These are phyloP conservation scores for Danio albolineatus DNA, from an alignment of 2,797 vertebrate genomes.

Conservation along the genomic window DNA sequence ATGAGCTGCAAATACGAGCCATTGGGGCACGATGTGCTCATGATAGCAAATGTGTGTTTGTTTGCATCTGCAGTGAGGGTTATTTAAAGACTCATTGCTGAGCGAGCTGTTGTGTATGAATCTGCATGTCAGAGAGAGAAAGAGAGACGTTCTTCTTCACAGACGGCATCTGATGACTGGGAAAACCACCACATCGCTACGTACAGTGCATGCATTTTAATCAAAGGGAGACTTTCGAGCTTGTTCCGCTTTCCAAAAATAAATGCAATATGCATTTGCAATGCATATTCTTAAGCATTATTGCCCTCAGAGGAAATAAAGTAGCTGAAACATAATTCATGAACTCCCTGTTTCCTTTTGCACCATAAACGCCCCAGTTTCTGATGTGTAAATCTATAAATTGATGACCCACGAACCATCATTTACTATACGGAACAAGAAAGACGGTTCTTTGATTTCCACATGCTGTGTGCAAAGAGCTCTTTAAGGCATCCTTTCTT, in stretches of 20 bases:
- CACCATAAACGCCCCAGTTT: constrained; percentile 33
- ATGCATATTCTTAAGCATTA: constrained; percentile 4
- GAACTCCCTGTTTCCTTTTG: constrained; percentile 3
- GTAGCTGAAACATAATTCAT: constrained; percentile 35
- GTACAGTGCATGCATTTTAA: background rate
- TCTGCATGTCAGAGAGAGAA: background rate
- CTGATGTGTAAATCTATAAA: constrained; percentile 24
- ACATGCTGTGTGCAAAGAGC: background rate
- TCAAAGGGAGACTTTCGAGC: background rate
- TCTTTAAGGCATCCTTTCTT: background rate
- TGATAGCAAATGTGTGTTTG: constrained; percentile 25
- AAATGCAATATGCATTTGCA: constrained; percentile 12
- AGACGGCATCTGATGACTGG: background rate
- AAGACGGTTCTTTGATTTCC: constrained; percentile 23
- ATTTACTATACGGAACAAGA: constrained; percentile 13
- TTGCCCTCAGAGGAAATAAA: constrained; percentile 16
- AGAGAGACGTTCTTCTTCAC: constrained; percentile 29
- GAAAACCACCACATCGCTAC: background rate
- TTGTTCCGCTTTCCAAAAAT: constrained; percentile 34
- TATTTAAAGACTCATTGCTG: constrained; percentile 43
- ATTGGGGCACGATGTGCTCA: constrained; percentile 2
- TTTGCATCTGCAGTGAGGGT: constrained; percentile 23
- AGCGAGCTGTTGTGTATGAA: constrained; percentile 6
- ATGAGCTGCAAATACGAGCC: constrained; percentile 30
- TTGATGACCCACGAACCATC: constrained; percentile 3